Base-by-base conservation (phyloP, 1,140 invertebrate genomes). In the Drosophila tropicalis region DNA sequence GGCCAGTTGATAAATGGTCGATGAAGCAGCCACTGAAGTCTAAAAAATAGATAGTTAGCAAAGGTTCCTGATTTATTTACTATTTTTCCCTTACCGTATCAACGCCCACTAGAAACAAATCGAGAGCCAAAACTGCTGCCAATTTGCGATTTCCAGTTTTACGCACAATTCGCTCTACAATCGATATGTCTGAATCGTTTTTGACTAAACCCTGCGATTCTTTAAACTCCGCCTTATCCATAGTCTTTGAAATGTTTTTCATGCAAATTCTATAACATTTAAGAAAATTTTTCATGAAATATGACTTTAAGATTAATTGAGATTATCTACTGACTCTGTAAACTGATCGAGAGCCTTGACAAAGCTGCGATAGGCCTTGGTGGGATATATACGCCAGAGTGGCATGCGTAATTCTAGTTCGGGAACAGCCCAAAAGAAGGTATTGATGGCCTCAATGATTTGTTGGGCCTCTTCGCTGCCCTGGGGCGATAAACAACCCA, bases 91-190 rank as follows among this genome's bases (percentile, higher is more conserved):
- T 94, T 92, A 98, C 97, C 47, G 97, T 97, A 78, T 97, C 96
- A 7, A 98, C 96, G 5, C 97, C 97, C 56, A 98, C 97, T n/a
- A 97, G 92, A 66, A 98, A 95, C 66, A 98, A 92, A 92, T 98
- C 97, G 44, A 97, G 86, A 0, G 96, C 96, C 15, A 98, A 92
- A 44, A 97, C 94, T 6, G 95, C 94, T 3, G 97, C 95, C 54
- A 97, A 93, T 85, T 95, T 95, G 40, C 94, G 93, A 87, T 96
- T 94, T 15, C 93, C 93, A 40, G 94, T 94, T 74, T 94, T 89
- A 75, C 94, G 63, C 44, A 95, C 76, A 89, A 96, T 93, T 91
- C 94, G 89, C 93, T 96, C 94, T 12, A 96, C 92, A 40, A 96
- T 93, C 0, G 95, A 96, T 7, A 94, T 92, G 62, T 95, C 84